A percentile compares a stretch with the other conserved stretches of the same genome.
These are phyloP conservation scores for Brachionus asplanchnoidis DNA, from an alignment of 1,140 invertebrate genomes.

Conservation along the genomic window DNA sequence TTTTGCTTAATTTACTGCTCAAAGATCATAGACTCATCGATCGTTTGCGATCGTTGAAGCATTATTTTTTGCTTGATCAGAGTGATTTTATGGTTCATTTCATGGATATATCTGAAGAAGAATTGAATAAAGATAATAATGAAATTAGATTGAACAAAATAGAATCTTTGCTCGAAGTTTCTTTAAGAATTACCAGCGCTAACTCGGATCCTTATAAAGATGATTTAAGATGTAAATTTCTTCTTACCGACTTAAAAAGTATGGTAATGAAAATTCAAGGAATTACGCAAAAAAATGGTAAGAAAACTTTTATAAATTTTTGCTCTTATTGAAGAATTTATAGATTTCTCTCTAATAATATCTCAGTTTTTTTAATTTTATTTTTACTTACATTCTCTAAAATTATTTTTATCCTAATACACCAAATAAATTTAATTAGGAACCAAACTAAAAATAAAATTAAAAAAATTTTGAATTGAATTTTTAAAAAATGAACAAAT, in stretches of 20 bases:
- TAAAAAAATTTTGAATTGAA: not conserved
- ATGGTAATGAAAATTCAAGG: constrained; percentile 84
- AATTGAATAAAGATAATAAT: constrained; percentile 77
- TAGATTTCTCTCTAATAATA: no score
- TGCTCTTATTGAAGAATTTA: no score
- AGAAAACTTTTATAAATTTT: constrained; percentile 61
- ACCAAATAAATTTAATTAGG: no score
- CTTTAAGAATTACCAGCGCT: constrained; percentile 75
- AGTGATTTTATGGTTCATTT: constrained; percentile 90
- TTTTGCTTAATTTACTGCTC: constrained; percentile 69
- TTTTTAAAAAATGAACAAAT: not conserved
- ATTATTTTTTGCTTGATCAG: constrained; percentile 84
- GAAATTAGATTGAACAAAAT: constrained; percentile 72
- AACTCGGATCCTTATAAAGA: constrained; percentile 88
- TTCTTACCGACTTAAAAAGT: constrained; percentile 78
- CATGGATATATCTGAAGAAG: constrained; percentile 86
- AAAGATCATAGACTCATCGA: constrained; percentile 38
- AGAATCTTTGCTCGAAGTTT: constrained; percentile 76
- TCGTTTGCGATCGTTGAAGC: constrained; percentile 72
- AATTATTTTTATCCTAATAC: not conserved
- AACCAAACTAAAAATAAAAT: not conserved
- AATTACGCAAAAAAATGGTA: constrained; percentile 72
- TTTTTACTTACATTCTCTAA: no score
- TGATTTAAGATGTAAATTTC: constrained; percentile 77
- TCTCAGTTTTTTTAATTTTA: no score